These are phyloP conservation scores for Dendrocincla tyrannina DNA, from an alignment of 2,797 vertebrate species.

Conservation along the genomic window DNA sequence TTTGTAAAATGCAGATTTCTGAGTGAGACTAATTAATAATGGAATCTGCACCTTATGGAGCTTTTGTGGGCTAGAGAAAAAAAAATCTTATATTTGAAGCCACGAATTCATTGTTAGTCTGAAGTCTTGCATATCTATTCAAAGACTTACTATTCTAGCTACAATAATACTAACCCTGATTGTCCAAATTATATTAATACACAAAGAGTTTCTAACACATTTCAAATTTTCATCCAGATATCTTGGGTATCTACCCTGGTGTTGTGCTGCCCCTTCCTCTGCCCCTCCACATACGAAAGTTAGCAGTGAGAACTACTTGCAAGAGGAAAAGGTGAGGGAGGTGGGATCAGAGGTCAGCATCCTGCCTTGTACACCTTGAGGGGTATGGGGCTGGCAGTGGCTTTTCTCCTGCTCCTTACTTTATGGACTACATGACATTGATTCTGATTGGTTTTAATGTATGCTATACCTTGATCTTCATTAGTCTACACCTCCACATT, in stretches of 20 bases:
- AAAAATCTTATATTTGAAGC: background rate
- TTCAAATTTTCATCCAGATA: background rate
- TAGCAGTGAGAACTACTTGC: background rate
- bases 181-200: background rate
- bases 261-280: background rate
- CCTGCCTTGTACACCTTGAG: fast-evolving
- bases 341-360: background rate
- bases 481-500: no score
- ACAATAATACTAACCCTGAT: background rate
- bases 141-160: background rate
- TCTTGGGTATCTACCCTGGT: fast-evolving
- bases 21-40: background rate
- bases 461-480: background rate
- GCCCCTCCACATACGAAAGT: background rate
- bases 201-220: fast-evolving
- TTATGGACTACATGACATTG: background rate
- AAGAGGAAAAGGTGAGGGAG: background rate
- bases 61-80: background rate
- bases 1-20: background rate
- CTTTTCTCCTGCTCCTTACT: background rate
- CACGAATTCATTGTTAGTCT: background rate
- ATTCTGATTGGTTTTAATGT: background rate
- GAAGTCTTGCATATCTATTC: background rate
- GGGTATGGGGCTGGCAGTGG: fast-evolving
- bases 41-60: background rate